These are phyloP conservation scores for Herminia tarsipennalis DNA, from an alignment of 2,888 invertebrate genomes.

Conservation along the genomic window DNA sequence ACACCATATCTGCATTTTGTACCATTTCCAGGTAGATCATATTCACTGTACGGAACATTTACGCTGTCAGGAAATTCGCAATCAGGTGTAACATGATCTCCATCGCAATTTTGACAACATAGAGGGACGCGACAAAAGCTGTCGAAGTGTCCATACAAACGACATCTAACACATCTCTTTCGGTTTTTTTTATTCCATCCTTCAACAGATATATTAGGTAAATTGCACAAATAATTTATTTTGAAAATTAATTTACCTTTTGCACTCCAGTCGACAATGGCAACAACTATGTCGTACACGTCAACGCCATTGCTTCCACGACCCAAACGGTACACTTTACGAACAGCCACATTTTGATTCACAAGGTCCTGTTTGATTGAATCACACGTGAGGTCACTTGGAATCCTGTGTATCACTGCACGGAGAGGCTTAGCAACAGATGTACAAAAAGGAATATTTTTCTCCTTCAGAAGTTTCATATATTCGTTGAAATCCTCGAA, in stretches of 20 bases:
- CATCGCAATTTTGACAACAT: not conserved
- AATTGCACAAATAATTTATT: not conserved
- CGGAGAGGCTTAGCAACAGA: not conserved
- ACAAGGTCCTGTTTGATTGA: not conserved
- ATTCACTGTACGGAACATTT: too few species aligned
- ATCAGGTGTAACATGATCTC: not conserved
- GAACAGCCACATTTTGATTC: not conserved
- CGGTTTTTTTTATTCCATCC: not conserved
- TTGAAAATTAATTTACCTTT: not conserved
- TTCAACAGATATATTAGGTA: not conserved
- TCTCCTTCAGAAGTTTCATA: not conserved
- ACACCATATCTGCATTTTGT: too few species aligned
- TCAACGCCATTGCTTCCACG: not conserved
- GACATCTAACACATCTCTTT: not conserved
- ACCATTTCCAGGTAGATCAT: too few species aligned
- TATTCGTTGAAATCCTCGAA: not conserved
- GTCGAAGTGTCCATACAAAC: not conserved
- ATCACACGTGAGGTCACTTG: not conserved
- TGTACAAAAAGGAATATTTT: not conserved
- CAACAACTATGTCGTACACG: not conserved
- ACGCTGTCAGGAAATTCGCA: not conserved
- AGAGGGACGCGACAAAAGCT: not conserved
- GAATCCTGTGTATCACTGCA: not conserved
- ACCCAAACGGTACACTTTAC: not conserved
- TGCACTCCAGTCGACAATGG: not conserved